These are phyloP conservation scores for Trichonephila clavata DNA, from an alignment of 1,140 invertebrate species.

Conservation along the genomic window DNA sequence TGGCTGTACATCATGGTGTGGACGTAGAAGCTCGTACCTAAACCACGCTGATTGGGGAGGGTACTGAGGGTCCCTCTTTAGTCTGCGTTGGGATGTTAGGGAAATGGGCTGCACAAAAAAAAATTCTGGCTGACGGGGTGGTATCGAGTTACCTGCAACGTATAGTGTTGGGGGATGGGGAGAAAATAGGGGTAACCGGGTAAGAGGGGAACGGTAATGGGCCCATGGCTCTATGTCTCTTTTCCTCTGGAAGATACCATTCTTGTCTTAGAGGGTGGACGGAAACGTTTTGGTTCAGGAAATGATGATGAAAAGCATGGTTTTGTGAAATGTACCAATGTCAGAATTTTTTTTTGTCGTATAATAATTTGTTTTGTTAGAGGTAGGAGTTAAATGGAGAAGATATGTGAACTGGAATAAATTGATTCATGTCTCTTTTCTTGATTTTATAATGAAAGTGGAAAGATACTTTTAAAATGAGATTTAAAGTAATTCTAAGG, in stretches of 20 bases:
- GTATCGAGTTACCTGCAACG: constrained; percentile 71
- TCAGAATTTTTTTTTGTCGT: background rate
- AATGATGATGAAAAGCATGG: constrained; percentile 25
- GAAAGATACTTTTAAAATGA: too few relatives aligned
- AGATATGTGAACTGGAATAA: background rate
- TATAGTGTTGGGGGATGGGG: constrained; percentile 40
- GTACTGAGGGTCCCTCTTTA: background rate
- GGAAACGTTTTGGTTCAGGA: constrained; percentile 34
- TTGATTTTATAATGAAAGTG: too few relatives aligned
- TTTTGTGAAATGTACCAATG: background rate
- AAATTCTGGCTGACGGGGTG: constrained; percentile 67
- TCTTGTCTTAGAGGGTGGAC: constrained; percentile 46
- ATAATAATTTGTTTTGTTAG: background rate
- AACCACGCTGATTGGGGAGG: constrained; percentile 40
- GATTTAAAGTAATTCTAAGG: too few relatives aligned
- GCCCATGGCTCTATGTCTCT: constrained; percentile 60
- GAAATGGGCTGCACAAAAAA: constrained; percentile 34
- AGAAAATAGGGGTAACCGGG: constrained; percentile 58
- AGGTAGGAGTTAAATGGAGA: background rate
- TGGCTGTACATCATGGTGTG: constrained; percentile 61
- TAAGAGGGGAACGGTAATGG: constrained; percentile 66
- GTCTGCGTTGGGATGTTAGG: constrained; percentile 30
- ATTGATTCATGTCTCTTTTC: background rate
- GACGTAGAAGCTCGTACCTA: background rate
- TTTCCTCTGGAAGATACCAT: constrained; percentile 65